A percentile compares a stretch with the other conserved stretches of the same genome.
Evolutionary conservation across 2,888 invertebrate species (phyloP).

Genomic region (Campoletis raptor): DNA sequence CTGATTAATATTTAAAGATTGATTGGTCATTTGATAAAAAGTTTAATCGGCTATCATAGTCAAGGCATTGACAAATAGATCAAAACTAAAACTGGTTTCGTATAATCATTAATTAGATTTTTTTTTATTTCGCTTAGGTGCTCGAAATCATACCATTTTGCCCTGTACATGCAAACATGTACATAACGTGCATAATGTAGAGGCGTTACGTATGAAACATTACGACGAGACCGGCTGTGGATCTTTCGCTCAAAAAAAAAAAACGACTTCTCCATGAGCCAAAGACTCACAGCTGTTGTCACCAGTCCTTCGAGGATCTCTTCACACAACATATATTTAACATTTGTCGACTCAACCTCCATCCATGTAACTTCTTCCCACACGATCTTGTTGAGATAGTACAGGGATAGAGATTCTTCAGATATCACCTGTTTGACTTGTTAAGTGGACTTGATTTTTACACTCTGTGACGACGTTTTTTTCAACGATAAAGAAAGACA

Average conservation of each 20-base stretch:
- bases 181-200: not conserved
- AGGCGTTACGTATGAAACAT: conserved; percentile 35
- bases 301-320: conserved; percentile 54
- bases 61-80: no score
- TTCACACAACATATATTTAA: conserved; percentile 49
- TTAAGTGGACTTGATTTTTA: conserved; percentile 1
- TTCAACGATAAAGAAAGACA: not conserved
- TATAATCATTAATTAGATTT: no score
- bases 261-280: conserved; percentile 26
- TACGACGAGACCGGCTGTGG: conserved; percentile 66
- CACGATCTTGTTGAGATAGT: conserved; percentile 15
- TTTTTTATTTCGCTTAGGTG: no score
- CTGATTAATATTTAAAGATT: no score
- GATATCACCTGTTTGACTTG: conserved; percentile 13
- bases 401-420: conserved; percentile 2
- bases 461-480: not conserved
- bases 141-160: no score
- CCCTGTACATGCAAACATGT: no score
- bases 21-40: no score
- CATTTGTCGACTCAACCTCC: conserved; percentile 46
- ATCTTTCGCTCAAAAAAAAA: conserved; percentile 53
- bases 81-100: no score
- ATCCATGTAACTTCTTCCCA: conserved; percentile 27
- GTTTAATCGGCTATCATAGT: no score
- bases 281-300: conserved; percentile 65